Conservation (phyloP, 2,888 invertebrate species). For the Anodontia alba region DNA sequence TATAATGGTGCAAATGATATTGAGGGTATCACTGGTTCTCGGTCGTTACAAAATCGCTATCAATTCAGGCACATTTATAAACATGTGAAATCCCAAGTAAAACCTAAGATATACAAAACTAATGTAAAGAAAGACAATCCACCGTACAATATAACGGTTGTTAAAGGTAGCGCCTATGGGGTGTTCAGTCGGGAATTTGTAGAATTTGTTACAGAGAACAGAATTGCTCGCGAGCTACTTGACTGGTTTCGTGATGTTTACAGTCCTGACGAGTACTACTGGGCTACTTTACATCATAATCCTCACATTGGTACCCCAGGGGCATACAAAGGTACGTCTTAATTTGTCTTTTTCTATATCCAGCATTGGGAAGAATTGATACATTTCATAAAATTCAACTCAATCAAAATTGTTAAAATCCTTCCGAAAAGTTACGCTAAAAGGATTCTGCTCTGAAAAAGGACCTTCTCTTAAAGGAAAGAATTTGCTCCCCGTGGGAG, state of each 20-base stretch:
- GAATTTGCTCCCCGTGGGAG: no score
- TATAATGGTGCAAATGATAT: conserved; percentile 84
- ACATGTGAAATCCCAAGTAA: conserved; percentile 48
- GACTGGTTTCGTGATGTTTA: conserved; percentile 80
- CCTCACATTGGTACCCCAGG: conserved; percentile 79
- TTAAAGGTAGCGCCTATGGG: conserved; percentile 84
- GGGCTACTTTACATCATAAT: conserved; percentile 83
- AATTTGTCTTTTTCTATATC: no score
- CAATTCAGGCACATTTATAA: conserved; percentile 50
- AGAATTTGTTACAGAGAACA: conserved; percentile 76
- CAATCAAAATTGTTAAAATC: no score
- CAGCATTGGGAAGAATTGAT: no score
- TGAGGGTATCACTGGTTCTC: conserved; percentile 78
- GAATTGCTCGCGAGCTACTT: conserved; percentile 75
- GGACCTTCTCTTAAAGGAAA: no score
- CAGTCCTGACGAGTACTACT: conserved; percentile 84
- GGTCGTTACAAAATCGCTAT: conserved; percentile 65
- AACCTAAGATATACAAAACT: conserved; percentile 41
- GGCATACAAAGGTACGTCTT: conserved; percentile 76
- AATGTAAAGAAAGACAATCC: conserved; percentile 45
- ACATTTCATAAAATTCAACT: no score
- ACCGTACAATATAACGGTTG: conserved; percentile 68
- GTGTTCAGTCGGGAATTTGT: conserved; percentile 82
- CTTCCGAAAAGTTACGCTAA: no score
- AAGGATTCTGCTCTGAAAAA: no score